phyloP scores from a whole-genome alignment of 2,113 vertebrate species.

The Vidua macroura region DNA sequence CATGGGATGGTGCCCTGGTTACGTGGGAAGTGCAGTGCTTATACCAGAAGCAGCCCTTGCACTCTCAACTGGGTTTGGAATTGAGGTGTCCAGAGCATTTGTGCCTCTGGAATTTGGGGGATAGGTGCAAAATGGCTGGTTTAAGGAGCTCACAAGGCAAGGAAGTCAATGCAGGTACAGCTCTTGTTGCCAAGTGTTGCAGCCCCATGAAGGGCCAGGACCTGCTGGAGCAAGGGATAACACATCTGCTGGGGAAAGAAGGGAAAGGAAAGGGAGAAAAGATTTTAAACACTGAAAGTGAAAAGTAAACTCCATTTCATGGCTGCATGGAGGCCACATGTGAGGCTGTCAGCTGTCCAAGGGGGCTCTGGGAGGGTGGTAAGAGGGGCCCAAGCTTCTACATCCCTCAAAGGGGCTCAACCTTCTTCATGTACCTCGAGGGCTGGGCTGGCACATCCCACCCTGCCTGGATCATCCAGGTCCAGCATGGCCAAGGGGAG shows the following conservation, averaged over 20 bases:
- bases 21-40: neutral
- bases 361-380: neutral
- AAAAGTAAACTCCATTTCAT: neutral
- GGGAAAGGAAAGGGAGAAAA: neutral
- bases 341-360: neutral
- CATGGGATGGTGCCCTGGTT: neutral
- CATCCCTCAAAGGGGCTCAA: fast-evolving
- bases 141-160: neutral
- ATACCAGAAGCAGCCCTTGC: neutral
- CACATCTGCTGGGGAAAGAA: neutral
- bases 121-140: neutral
- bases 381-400: fast-evolving
- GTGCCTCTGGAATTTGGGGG: neutral
- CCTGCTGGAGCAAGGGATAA: neutral
- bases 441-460: neutral
- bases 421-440: neutral
- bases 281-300: neutral
- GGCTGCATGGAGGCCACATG: neutral
- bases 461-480: neutral
- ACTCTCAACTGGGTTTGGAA: neutral
- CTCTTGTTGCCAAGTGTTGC: neutral
- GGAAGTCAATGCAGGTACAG: neutral
- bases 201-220: fast-evolving
- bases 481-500: fast-evolving
- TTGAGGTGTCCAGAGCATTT: neutral